These are phyloP conservation scores for Dromius quadrimaculatus DNA, from an alignment of 2,888 invertebrate genomes.

Conservation along the genomic window DNA sequence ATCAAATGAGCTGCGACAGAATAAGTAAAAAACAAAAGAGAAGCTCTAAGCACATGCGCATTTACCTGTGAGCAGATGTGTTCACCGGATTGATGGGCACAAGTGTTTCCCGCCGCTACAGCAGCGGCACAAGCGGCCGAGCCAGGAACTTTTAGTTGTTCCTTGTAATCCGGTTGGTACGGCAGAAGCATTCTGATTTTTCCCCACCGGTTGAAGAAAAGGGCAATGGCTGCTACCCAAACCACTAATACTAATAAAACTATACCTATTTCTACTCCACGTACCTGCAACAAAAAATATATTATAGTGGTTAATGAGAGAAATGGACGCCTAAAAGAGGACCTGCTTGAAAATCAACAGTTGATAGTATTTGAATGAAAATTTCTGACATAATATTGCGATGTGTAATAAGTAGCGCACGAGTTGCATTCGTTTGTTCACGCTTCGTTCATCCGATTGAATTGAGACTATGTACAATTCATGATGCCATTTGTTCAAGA, in stretches of 20 bases:
- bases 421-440: too few species aligned
- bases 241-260: conserved; percentile 84
- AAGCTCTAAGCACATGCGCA: conserved; percentile 15
- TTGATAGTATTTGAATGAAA: too few species aligned
- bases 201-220: conserved; percentile 91
- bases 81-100: conserved; percentile 71
- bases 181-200: conserved; percentile 92
- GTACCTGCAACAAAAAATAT: conserved; percentile 72
- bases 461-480: too few species aligned
- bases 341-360: too few species aligned
- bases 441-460: too few species aligned
- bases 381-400: too few species aligned
- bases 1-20: conserved; percentile 21
- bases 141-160: conserved; percentile 85
- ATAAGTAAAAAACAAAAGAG: conserved; percentile 12
- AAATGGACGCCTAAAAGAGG: not conserved
- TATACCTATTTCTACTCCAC: conserved; percentile 91
- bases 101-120: conserved; percentile 68
- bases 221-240: conserved; percentile 88
- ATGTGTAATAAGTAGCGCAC: too few species aligned
- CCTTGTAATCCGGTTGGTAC: conserved; percentile 92
- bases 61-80: conserved; percentile 74
- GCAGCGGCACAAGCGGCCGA: conserved; percentile 77
- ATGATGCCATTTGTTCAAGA: too few species aligned
- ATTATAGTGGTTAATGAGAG: not conserved